A percentile compares a stretch with the other conserved stretches of the same genome.
These are phyloP conservation scores for Hippocampus comes DNA, from an alignment of 2,113 vertebrate genomes.

Conservation along the genomic window DNA sequence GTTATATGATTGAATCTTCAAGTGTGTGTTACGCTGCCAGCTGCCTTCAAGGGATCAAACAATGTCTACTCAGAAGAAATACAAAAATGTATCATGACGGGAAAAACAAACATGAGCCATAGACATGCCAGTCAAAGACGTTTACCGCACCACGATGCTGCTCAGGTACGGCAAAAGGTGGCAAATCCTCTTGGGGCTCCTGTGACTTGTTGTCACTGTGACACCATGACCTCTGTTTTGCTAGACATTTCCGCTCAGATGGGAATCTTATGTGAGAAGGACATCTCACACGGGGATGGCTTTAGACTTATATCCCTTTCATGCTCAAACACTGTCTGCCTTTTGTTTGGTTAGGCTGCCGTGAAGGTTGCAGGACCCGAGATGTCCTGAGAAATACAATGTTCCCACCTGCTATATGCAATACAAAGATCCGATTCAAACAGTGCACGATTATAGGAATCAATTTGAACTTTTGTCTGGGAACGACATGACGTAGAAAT, in stretches of 20 bases:
- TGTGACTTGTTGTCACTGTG: conserved; percentile 54
- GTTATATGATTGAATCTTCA: conserved; percentile 7
- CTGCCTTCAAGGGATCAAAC: conserved; percentile 64
- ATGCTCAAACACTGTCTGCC: conserved; percentile 63
- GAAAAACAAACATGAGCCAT: conserved; percentile 2
- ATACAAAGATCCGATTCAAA: conserved; percentile 15
- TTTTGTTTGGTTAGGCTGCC: conserved; percentile 56
- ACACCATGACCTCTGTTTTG: conserved; percentile 68
- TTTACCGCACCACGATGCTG: neutral
- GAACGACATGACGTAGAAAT: conserved; percentile 22
- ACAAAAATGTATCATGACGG: conserved; percentile 29
- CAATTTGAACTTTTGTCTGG: conserved; percentile 11
- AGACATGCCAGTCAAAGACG: neutral
- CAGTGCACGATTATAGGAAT: conserved; percentile 23
- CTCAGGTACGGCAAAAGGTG: conserved; percentile 43
- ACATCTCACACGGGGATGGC: conserved; percentile 60
- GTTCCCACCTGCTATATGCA: conserved; percentile 40
- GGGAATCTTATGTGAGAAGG: conserved; percentile 69
- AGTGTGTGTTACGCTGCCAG: conserved; percentile 30
- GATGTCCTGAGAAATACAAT: conserved; percentile 49
- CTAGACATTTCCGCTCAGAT: conserved; percentile 68
- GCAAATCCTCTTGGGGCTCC: conserved; percentile 55
- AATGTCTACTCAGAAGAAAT: conserved; percentile 28
- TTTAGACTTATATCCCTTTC: conserved; percentile 65
- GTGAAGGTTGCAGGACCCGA: conserved; percentile 44